These are phyloP conservation scores for Drosophila testacea DNA, from an alignment of 2,888 invertebrate genomes.

Conservation along the genomic window DNA sequence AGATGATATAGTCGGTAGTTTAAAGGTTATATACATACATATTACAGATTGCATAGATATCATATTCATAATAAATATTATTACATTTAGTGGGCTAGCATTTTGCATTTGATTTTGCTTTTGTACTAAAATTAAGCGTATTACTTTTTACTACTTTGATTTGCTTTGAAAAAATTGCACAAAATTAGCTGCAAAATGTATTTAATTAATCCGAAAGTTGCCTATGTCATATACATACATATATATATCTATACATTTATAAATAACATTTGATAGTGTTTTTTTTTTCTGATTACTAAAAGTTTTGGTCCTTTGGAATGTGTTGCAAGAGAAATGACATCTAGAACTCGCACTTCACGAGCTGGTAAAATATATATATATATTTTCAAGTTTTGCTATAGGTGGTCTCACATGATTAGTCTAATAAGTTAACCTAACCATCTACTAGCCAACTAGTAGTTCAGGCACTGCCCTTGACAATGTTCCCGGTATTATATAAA, in stretches of 20 bases:
- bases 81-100: slow-evolving; percentile 63
- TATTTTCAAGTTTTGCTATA: slow-evolving; percentile 40
- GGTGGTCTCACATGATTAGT: slow-evolving; percentile 50
- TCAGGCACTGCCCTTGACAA: slow-evolving; percentile 24
- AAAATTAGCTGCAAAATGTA: slow-evolving; percentile 33
- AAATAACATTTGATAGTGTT: slow-evolving; percentile 44
- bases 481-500: slow-evolving; percentile 27
- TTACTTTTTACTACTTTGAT: slow-evolving; percentile 48
- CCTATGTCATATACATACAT: neutral
- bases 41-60: slow-evolving; percentile 38
- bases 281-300: slow-evolving; percentile 2
- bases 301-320: slow-evolving; percentile 82
- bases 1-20: slow-evolving; percentile 25
- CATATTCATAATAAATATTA: slow-evolving; percentile 61
- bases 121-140: slow-evolving; percentile 83
- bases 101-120: slow-evolving; percentile 55
- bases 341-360: slow-evolving; percentile 2
- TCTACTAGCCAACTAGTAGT: slow-evolving; percentile 21
- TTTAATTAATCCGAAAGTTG: slow-evolving; percentile 28
- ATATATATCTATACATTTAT: slow-evolving; percentile 29
- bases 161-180: slow-evolving; percentile 51
- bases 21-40: slow-evolving; percentile 38
- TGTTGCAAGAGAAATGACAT: slow-evolving; percentile 61
- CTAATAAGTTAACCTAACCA: slow-evolving; percentile 14
- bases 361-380: slow-evolving; percentile 5